phyloP scores from a whole-genome alignment of 2,797 vertebrate genomes.

The Anguilla obscura region DNA sequence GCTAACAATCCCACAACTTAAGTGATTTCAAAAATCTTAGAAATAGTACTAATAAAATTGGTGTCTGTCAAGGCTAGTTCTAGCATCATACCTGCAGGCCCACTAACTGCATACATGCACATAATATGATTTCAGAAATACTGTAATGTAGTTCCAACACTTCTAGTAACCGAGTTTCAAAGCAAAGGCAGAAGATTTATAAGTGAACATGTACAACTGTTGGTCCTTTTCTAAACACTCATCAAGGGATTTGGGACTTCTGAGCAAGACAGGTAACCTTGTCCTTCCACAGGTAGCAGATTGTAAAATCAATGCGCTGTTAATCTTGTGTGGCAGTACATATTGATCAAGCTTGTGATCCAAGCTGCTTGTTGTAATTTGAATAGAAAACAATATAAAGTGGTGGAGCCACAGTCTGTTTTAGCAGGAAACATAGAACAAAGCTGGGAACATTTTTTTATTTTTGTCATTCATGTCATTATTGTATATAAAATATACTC shows the following conservation, averaged over 20 bases:
- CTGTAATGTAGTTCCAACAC: not conserved
- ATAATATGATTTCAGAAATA: not conserved
- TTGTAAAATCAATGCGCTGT: not conserved
- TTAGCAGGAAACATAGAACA: not conserved
- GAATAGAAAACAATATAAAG: not conserved
- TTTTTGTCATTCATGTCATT: not conserved
- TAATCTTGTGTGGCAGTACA: not conserved
- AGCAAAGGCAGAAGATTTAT: not conserved
- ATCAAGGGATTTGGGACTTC: not conserved
- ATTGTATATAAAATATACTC: not conserved
- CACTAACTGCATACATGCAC: not conserved
- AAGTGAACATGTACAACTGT: not conserved
- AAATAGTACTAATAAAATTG: too few relatives aligned
- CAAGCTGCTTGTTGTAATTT: not conserved
- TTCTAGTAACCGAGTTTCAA: not conserved
- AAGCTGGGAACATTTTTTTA: not conserved
- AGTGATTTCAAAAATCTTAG: too few relatives aligned
- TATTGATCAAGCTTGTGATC: not conserved
- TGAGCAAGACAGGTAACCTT: not conserved
- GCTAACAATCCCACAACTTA: not conserved
- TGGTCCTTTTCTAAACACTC: not conserved
- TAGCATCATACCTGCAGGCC: not conserved
- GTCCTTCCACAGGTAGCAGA: not conserved
- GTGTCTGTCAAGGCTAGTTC: too few relatives aligned
- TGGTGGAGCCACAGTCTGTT: not conserved